Conservation (phyloP, 2,888 invertebrate genomes). For the Pristionchus maxplancki region DNA sequence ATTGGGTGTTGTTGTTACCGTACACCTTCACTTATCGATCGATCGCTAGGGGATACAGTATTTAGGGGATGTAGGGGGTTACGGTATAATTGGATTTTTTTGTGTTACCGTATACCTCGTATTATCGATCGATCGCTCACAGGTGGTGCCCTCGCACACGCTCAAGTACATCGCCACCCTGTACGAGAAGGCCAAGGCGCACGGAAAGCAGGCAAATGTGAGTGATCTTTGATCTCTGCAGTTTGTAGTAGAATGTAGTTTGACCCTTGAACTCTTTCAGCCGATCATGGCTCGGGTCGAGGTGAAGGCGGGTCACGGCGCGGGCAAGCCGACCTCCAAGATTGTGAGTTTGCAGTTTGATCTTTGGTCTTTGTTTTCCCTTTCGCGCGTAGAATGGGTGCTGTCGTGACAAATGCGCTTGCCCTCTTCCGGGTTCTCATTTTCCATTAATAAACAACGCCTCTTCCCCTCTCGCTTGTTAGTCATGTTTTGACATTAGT, state of each 20-base stretch:
- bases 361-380: constrained; percentile 20
- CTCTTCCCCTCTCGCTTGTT: neutral
- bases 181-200: constrained; percentile 83
- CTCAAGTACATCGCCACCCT: constrained; percentile 93
- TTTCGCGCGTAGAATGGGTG: neutral
- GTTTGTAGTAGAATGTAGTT: too few species aligned
- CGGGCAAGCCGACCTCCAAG: constrained; percentile 96
- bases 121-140: constrained; percentile 84
- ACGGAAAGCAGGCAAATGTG: constrained; percentile 40
- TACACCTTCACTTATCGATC: neutral
- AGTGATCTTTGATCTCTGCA: constrained; percentile 24
- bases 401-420: too few species aligned
- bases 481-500: neutral
- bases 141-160: constrained; percentile 97
- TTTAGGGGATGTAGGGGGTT: too few species aligned
- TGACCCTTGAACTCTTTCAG: constrained; percentile 76
- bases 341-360: constrained; percentile 83
- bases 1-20: too few species aligned
- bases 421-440: neutral
- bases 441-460: neutral
- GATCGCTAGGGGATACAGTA: too few species aligned
- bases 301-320: constrained; percentile 96
- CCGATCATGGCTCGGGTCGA: constrained; percentile 93
- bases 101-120: too few species aligned
- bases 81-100: neutral